A percentile compares a stretch with the other conserved stretches of the same genome.
Conservation (phyloP, 2,797 vertebrate species). For the Enteromius thamalakanensis region DNA sequence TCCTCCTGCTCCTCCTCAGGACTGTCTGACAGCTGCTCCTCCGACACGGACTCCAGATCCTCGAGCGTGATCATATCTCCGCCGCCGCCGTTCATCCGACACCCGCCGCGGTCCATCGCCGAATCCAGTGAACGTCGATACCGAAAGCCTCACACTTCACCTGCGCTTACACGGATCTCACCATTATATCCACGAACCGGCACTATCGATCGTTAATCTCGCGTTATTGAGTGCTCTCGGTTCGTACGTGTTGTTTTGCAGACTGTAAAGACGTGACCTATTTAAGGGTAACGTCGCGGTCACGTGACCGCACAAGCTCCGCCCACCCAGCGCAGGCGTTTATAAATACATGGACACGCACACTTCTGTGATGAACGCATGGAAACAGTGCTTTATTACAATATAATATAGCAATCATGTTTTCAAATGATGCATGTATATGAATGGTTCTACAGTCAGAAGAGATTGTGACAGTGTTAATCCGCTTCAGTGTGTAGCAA, state of each 20-base stretch:
- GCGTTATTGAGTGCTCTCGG: too few relatives aligned
- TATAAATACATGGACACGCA: background rate
- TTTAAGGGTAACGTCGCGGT: background rate
- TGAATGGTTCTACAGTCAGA: background rate
- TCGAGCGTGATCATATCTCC: slow-evolving; percentile 83
- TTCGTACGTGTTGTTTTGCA: slow-evolving; percentile 31
- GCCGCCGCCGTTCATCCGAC: slow-evolving; percentile 76
- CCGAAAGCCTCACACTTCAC: background rate
- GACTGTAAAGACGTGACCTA: slow-evolving; percentile 10
- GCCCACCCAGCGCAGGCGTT: background rate
- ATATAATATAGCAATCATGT: background rate
- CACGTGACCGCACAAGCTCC: background rate
- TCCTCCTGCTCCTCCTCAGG: slow-evolving; percentile 72
- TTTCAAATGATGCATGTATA: background rate
- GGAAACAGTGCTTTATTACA: background rate
- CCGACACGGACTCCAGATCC: slow-evolving; percentile 82
- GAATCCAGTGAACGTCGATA: background rate
- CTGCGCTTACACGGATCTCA: background rate
- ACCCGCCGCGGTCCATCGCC: slow-evolving; percentile 79
- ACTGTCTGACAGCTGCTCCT: slow-evolving; percentile 81
- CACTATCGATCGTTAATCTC: background rate
- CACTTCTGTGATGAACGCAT: background rate
- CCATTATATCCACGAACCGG: background rate
- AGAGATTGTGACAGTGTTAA: background rate
- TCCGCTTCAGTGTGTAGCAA: background rate